A percentile compares a stretch with the other conserved stretches of the same genome.
These are phyloP conservation scores for Pemphigus obesinymphae DNA, from an alignment of 1,140 invertebrate species.

Conservation along the genomic window DNA sequence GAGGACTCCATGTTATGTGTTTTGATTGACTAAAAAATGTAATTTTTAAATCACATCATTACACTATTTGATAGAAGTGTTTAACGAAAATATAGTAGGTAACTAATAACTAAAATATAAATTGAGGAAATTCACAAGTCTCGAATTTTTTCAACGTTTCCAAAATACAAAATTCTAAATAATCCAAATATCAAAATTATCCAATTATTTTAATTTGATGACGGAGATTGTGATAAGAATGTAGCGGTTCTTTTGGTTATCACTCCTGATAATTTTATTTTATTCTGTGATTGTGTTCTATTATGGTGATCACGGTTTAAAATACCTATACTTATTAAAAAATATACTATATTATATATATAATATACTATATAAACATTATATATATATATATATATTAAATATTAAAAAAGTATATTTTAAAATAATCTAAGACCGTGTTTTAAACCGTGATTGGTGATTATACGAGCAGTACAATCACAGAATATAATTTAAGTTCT, in stretches of 20 bases:
- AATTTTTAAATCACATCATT: neutral
- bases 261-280: neutral
- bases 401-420: too few species aligned
- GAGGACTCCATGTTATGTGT: neutral
- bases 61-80: too few species aligned
- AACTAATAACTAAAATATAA: neutral
- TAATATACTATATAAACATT: too few species aligned
- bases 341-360: too few species aligned
- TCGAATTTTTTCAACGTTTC: neutral
- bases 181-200: neutral
- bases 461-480: too few species aligned
- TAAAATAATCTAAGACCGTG: too few species aligned
- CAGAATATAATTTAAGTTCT: too few species aligned
- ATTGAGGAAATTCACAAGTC: neutral
- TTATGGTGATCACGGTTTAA: neutral
- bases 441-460: too few species aligned
- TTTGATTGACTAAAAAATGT: neutral
- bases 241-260: neutral
- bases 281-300: too few species aligned
- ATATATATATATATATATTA: too few species aligned
- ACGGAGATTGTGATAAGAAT: neutral
- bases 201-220: neutral
- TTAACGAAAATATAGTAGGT: neutral
- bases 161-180: too few species aligned
- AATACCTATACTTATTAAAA: too few species aligned